Evolutionary conservation across 1,140 invertebrate species (phyloP).

Genomic region (Eumaeus atala): DNA sequence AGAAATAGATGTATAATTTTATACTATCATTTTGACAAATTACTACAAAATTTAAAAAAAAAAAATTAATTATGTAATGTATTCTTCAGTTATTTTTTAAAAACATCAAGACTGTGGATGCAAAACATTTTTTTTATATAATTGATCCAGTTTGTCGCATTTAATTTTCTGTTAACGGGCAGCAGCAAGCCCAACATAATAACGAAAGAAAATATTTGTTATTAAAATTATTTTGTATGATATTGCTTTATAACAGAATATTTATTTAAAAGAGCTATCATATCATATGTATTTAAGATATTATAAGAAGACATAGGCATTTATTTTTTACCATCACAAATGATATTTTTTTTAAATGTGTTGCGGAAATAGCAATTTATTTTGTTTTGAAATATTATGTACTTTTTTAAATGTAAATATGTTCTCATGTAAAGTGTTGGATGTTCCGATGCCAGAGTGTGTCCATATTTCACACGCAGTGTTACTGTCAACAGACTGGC

Average conservation of each 20-base stretch:
- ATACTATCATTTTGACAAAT: no score
- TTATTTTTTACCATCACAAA: slow-evolving; percentile 25
- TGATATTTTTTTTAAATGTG: slow-evolving; percentile 7
- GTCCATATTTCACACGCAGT: neutral
- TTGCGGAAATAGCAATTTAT: slow-evolving; percentile 1
- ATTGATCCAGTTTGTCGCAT: no score
- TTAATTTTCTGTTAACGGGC: no score
- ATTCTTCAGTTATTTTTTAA: no score
- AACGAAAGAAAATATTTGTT: no score
- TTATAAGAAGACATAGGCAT: slow-evolving; percentile 24
- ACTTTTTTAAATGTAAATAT: no score
- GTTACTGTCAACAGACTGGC: neutral
- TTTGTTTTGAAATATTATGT: neutral
- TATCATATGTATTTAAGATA: slow-evolving; percentile 27
- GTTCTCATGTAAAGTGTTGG: neutral
- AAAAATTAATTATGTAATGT: no score
- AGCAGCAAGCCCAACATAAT: no score
- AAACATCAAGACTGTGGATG: no score
- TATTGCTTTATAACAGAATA: slow-evolving; percentile 26
- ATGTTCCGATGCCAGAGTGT: neutral
- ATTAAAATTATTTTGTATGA: neutral
- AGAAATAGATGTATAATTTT: no score
- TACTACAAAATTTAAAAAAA: no score
- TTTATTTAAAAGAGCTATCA: slow-evolving; percentile 21
- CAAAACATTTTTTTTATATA: no score